These are phyloP conservation scores for Caradrina kadenii DNA, from an alignment of 2,888 invertebrate genomes.

Conservation along the genomic window DNA sequence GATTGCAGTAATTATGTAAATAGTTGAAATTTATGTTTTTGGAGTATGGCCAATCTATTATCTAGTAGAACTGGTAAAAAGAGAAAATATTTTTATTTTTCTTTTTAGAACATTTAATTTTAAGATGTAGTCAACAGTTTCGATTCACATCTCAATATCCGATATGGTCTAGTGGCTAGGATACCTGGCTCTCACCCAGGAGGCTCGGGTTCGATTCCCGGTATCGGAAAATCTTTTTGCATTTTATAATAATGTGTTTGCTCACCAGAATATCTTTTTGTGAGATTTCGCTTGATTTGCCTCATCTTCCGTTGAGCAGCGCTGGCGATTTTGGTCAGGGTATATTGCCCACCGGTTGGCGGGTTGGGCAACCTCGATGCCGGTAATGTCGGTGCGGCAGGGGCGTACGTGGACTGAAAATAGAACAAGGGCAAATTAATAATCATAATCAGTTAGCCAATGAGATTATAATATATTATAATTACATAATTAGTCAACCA, in stretches of 20 bases:
- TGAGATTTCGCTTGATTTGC: constrained; percentile 92
- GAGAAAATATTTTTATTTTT: too few relatives aligned
- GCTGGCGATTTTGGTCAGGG: constrained; percentile 92
- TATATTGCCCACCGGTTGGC: constrained; percentile 92
- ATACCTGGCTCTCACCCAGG: constrained; percentile 91
- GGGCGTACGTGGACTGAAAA: constrained; percentile 69
- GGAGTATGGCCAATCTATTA: too few relatives aligned
- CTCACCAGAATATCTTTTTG: constrained; percentile 89
- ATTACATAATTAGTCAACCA: too few relatives aligned
- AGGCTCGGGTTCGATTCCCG: constrained; percentile 92
- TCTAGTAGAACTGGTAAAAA: too few relatives aligned
- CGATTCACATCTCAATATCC: constrained; percentile 66
- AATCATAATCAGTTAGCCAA: not conserved
- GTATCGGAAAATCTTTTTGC: constrained; percentile 88
- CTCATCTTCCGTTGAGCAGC: constrained; percentile 92
- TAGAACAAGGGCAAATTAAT: not conserved
- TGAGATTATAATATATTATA: too few relatives aligned
- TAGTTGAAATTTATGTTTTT: too few relatives aligned
- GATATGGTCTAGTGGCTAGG: constrained; percentile 92
- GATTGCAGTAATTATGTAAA: too few relatives aligned
- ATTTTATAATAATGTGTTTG: constrained; percentile 11
- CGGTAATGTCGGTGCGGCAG: constrained; percentile 78
- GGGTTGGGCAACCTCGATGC: constrained; percentile 90
- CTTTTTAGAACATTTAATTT: not conserved
- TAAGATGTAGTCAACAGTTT: constrained; percentile 14